phyloP scores from a whole-genome alignment of 2,797 vertebrate species.

The Leucoraja ocellata region DNA sequence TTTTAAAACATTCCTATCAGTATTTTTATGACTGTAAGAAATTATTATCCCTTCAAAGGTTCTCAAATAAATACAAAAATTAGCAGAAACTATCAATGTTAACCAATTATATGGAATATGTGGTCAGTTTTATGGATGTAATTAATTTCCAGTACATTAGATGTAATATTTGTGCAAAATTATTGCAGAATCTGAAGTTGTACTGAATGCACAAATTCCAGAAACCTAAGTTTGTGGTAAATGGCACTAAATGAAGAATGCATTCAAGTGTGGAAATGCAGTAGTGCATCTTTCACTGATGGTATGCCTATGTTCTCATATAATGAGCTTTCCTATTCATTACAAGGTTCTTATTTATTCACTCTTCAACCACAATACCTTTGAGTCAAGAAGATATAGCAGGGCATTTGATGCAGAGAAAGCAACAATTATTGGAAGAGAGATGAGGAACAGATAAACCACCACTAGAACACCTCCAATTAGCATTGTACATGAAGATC shows the following conservation, averaged over 20 bases:
- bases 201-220: background rate
- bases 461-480: background rate
- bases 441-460: background rate
- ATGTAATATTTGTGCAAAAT: background rate
- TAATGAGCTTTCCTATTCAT: background rate
- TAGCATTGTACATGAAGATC: background rate
- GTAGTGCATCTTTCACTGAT: background rate
- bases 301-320: background rate
- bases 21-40: background rate
- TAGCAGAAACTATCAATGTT: too few relatives aligned
- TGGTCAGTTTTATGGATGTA: too few relatives aligned
- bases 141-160: background rate
- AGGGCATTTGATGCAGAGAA: background rate
- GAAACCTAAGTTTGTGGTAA: background rate
- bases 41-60: background rate
- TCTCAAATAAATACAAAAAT: too few relatives aligned
- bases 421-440: background rate
- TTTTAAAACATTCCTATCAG: background rate
- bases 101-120: too few relatives aligned
- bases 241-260: too few relatives aligned
- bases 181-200: too few relatives aligned
- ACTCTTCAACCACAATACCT: background rate
- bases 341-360: background rate
- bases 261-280: background rate
- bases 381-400: background rate